Evolutionary conservation across 2,888 invertebrate species (phyloP).

Genomic region (Callosobruchus maculatus): DNA sequence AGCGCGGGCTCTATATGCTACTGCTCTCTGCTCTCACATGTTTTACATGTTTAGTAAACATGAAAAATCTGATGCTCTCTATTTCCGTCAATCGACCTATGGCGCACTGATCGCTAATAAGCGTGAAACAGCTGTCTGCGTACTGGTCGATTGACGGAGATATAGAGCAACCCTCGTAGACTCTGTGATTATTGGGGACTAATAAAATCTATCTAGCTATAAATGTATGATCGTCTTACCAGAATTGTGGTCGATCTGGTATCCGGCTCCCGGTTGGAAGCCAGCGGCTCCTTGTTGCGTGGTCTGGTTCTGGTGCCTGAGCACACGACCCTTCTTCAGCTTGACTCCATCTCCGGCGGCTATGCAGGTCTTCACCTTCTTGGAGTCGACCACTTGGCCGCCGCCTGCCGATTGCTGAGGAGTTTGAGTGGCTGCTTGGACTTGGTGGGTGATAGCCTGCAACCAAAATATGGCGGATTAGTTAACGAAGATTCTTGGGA

Average conservation of each 20-base stretch:
- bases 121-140: too few species aligned
- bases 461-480: neutral
- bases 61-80: too few species aligned
- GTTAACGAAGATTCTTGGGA: too few species aligned
- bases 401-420: slow-evolving; percentile 41
- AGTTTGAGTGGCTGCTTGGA: slow-evolving; percentile 63
- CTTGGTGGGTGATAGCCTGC: slow-evolving; percentile 44
- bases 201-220: too few species aligned
- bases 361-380: slow-evolving; percentile 34
- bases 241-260: slow-evolving; percentile 53
- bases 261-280: slow-evolving; percentile 50
- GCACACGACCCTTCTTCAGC: slow-evolving; percentile 45
- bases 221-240: slow-evolving; percentile 43
- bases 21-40: too few species aligned
- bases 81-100: too few species aligned
- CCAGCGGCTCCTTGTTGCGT: slow-evolving; percentile 35
- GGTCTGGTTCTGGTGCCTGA: slow-evolving; percentile 49
- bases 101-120: too few species aligned
- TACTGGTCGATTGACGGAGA: too few species aligned
- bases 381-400: slow-evolving; percentile 30
- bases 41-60: too few species aligned
- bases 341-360: slow-evolving; percentile 38
- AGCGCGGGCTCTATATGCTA: too few species aligned
- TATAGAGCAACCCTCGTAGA: too few species aligned
- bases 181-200: too few species aligned